phyloP scores from a whole-genome alignment of 2,113 vertebrate genomes.

The Synchiropus splendidus region DNA sequence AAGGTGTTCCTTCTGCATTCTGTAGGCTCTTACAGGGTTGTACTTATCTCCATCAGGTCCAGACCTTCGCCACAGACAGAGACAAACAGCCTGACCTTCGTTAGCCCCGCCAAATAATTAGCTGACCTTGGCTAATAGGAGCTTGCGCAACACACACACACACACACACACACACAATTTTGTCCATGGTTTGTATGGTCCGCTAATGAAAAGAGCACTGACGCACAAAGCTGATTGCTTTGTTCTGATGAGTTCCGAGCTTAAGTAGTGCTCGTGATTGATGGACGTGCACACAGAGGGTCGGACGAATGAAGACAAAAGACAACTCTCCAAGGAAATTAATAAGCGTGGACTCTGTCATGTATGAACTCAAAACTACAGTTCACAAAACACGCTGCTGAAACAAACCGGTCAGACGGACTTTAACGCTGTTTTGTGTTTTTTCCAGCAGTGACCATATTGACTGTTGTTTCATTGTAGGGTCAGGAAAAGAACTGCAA shows the following conservation, averaged over 20 bases:
- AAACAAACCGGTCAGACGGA: neutral
- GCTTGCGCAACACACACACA: conserved; percentile 29
- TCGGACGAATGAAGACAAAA: conserved; percentile 17
- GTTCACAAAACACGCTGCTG: neutral
- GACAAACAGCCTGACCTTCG: conserved; percentile 66
- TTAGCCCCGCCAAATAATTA: conserved; percentile 70
- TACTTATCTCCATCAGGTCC: conserved; percentile 63
- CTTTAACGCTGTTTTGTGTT: no score
- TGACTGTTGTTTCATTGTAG: no score
- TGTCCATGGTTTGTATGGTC: conserved; percentile 28
- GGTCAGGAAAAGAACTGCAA: no score
- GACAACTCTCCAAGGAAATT: no score
- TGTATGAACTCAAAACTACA: neutral
- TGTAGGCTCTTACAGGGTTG: conserved; percentile 28
- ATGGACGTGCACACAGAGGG: conserved; percentile 32
- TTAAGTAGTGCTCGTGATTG: conserved; percentile 49
- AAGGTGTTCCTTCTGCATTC: neutral
- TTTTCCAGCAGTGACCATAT: no score
- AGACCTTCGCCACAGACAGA: conserved; percentile 48
- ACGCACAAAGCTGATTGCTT: conserved; percentile 49
- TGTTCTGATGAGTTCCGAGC: conserved; percentile 57
- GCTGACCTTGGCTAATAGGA: conserved; percentile 66
- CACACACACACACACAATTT: conserved; percentile 9
- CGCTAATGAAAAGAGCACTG: conserved; percentile 50
- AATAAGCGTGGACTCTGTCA: no score